These are phyloP conservation scores for Lobophora halterata DNA, from an alignment of 2,888 invertebrate species.

Conservation along the genomic window DNA sequence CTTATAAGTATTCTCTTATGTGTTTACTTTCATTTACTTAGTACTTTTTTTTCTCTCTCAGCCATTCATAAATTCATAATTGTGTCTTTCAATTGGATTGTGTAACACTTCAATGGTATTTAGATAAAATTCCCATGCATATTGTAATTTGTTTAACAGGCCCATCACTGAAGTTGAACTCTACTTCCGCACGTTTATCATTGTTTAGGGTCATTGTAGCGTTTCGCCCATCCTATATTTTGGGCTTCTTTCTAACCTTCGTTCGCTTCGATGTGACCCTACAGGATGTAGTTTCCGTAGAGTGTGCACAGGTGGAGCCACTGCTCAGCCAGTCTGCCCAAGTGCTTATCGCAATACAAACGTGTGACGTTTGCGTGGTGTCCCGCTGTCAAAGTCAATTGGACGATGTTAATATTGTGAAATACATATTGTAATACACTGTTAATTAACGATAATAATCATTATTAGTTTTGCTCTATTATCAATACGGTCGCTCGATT, in stretches of 20 bases:
- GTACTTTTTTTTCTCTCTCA: too few relatives aligned
- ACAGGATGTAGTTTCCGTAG: conserved; percentile 57
- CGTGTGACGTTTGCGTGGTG: conserved; percentile 67
- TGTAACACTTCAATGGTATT: conserved; percentile 14
- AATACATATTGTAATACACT: conserved; percentile 47
- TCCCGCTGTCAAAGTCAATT: conserved; percentile 64
- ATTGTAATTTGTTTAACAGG: conserved; percentile 34
- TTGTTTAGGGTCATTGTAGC: conserved; percentile 64
- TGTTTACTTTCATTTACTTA: too few relatives aligned
- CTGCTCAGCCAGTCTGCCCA: conserved; percentile 49
- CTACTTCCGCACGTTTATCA: conserved; percentile 59
- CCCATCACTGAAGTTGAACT: conserved; percentile 48
- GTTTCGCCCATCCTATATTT: conserved; percentile 66
- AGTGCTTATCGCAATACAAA: conserved; percentile 43
- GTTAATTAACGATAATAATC: conserved; percentile 38
- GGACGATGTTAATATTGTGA: conserved; percentile 53
- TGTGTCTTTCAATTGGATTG: not conserved
- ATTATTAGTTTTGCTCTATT: conserved; percentile 35
- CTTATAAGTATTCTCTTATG: too few relatives aligned
- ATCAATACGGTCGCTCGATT: conserved; percentile 37
- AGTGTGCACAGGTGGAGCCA: conserved; percentile 71
- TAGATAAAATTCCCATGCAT: conserved; percentile 39
- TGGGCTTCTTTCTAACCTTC: conserved; percentile 54
- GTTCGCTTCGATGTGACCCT: conserved; percentile 50
- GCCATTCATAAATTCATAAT: too few relatives aligned